A percentile compares a stretch with the other conserved stretches of the same genome.
Evolutionary conservation across 2,113 vertebrate species (phyloP).

Genomic region (Indri indri): DNA sequence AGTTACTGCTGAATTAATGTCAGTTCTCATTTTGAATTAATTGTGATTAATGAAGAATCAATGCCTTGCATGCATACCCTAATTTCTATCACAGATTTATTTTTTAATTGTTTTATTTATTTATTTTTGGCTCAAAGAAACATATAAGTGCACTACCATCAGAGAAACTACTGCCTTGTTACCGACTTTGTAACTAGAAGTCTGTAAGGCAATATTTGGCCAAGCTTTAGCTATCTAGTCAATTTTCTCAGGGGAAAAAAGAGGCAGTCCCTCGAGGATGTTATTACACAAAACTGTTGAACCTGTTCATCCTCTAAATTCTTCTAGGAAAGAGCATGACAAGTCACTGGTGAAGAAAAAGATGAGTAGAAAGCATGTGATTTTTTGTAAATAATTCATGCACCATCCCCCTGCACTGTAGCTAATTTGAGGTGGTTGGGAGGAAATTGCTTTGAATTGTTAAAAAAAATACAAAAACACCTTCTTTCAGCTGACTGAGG

Average conservation of each 20-base stretch:
- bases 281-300: not conserved
- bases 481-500: conserved; percentile 9
- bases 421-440: conserved; percentile 45
- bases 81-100: not conserved
- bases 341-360: conserved; percentile 42
- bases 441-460: not conserved
- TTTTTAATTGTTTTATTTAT: not conserved
- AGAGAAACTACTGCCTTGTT: not conserved
- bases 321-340: not conserved
- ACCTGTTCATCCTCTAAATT: not conserved
- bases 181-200: not conserved
- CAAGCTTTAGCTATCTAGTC: not conserved
- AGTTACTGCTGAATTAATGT: not conserved
- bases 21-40: not conserved
- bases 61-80: not conserved
- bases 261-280: not conserved
- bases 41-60: not conserved
- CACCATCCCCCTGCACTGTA: not conserved
- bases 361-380: not conserved
- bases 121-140: not conserved
- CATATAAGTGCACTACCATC: not conserved
- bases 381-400: conserved; percentile 64
- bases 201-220: not conserved
- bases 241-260: not conserved
- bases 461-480: conserved; percentile 13